Conservation (phyloP, 2,888 invertebrate species). For the Cataglyphis albicans region DNA sequence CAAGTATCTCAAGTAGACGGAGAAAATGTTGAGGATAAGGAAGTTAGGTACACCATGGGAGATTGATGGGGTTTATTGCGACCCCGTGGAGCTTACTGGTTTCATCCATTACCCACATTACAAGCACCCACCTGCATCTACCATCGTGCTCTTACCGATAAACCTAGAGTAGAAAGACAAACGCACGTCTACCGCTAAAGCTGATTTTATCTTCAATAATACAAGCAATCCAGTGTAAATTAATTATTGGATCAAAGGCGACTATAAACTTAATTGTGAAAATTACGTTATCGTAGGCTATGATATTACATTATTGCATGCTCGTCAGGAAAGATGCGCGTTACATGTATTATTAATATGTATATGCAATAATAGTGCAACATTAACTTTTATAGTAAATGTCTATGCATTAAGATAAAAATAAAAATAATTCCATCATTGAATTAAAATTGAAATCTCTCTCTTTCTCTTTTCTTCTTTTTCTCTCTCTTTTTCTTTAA, state of each 20-base stretch:
- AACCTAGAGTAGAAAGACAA: slow-evolving; percentile 26
- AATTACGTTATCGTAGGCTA: not conserved
- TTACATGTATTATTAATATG: not conserved
- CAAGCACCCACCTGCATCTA: slow-evolving; percentile 34
- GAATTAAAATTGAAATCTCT: not conserved
- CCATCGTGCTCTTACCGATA: slow-evolving; percentile 10
- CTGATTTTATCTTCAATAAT: not conserved
- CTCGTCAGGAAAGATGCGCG: not conserved
- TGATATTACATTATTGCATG: not conserved
- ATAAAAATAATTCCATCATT: not conserved
- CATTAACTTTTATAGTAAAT: not conserved
- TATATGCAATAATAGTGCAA: not conserved
- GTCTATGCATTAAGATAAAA: not conserved
- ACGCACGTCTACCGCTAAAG: slow-evolving; percentile 2
- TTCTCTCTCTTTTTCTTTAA: not conserved
- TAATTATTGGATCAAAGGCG: not conserved
- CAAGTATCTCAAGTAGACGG: not conserved
- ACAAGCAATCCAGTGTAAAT: not conserved
- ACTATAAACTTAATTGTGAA: not conserved
- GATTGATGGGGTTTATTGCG: slow-evolving; percentile 78
- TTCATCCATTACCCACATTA: slow-evolving; percentile 77
- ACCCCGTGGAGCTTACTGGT: slow-evolving; percentile 76
- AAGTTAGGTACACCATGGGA: slow-evolving; percentile 73
- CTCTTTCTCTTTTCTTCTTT: not conserved
- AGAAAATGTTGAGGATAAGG: slow-evolving; percentile 64